A percentile compares a stretch with the other conserved stretches of the same genome.
These are phyloP conservation scores for Aphaenogaster rudis DNA, from an alignment of 1,140 invertebrate species.

Conservation along the genomic window DNA sequence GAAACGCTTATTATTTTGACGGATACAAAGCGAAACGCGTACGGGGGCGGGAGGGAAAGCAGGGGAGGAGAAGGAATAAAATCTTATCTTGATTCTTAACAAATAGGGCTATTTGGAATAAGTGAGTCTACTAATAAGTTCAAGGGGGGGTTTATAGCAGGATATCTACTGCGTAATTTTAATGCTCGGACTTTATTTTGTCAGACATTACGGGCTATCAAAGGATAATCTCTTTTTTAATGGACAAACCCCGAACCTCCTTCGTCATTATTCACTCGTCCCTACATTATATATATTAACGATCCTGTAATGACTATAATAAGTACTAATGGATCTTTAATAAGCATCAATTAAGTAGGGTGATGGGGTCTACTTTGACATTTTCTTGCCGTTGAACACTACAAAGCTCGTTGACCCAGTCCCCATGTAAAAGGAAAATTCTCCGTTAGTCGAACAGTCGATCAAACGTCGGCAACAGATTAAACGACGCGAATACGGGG, in stretches of 20 bases:
- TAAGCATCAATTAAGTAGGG: slow-evolving; percentile 24
- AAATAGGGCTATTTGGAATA: slow-evolving; percentile 41
- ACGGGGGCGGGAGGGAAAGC: background rate
- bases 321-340: slow-evolving; percentile 47
- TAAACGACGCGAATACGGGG: slow-evolving; percentile 15
- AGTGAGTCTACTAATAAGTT: slow-evolving; percentile 33
- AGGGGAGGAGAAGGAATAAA: slow-evolving; percentile 4
- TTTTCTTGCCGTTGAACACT: background rate
- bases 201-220: background rate
- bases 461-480: slow-evolving; percentile 55
- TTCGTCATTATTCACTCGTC: slow-evolving; percentile 24
- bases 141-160: background rate
- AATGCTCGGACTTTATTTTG: slow-evolving; percentile 25
- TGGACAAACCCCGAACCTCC: background rate
- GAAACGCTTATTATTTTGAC: slow-evolving; percentile 59
- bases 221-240: slow-evolving; percentile 33
- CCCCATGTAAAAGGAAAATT: slow-evolving; percentile 25
- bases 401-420: background rate
- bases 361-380: slow-evolving; percentile 11
- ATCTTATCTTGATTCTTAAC: slow-evolving; percentile 50
- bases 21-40: slow-evolving; percentile 11
- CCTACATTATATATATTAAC: slow-evolving; percentile 48
- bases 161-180: slow-evolving; percentile 19
- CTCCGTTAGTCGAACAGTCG: slow-evolving; percentile 26
- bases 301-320: slow-evolving; percentile 22